A percentile compares a stretch with the other conserved stretches of the same genome.
Evolutionary conservation across 2,113 vertebrate genomes (phyloP).

Genomic region (Malurus melanocephalus): DNA sequence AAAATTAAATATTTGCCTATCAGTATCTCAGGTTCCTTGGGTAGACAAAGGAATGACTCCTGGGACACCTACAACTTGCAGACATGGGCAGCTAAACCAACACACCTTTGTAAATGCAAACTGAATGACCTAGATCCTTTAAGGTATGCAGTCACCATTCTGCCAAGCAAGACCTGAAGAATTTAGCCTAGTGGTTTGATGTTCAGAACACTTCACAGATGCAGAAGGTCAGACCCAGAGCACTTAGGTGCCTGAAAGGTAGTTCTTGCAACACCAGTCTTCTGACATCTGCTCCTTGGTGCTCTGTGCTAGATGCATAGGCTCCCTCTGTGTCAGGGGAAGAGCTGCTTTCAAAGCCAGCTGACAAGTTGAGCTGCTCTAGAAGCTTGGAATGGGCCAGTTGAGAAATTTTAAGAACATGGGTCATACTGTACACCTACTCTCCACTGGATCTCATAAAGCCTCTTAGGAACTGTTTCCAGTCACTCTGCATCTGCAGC

Average conservation of each 20-base stretch:
- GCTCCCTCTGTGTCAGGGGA: neutral
- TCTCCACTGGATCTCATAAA: neutral
- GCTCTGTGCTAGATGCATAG: neutral
- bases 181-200: neutral
- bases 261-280: neutral
- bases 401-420: neutral
- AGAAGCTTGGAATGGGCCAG: neutral
- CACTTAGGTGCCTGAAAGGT: neutral
- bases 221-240: neutral
- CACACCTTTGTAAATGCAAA: neutral
- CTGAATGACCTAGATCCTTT: neutral
- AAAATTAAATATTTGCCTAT: neutral
- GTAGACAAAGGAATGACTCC: neutral
- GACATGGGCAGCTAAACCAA: neutral
- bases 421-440: neutral
- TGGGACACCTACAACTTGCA: neutral
- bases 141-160: neutral
- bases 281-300: neutral
- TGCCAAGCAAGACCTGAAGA: neutral
- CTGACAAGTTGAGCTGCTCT: neutral
- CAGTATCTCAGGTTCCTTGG: neutral
- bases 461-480: neutral
- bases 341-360: neutral
- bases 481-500: neutral
- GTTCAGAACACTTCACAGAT: neutral